Percentiles rank a stretch among this genome's conserved stretches.
These are phyloP conservation scores for Tachuris rubrigastra DNA, from an alignment of 2,113 vertebrate genomes.

Conservation along the genomic window DNA sequence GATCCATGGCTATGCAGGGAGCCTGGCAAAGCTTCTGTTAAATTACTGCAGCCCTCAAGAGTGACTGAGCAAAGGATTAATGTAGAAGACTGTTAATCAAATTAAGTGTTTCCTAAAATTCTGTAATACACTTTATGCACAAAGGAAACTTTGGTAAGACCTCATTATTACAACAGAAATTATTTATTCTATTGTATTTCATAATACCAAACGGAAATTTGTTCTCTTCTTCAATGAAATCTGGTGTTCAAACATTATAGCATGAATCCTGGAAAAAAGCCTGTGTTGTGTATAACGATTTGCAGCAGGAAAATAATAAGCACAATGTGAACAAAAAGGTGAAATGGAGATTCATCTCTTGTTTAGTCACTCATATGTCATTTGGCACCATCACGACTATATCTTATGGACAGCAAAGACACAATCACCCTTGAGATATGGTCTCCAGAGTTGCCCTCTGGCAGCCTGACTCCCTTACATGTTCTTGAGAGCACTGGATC, in stretches of 20 bases:
- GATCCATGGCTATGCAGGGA: constrained; percentile 40
- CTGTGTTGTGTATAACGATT: background rate
- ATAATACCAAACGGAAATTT: constrained; percentile 25
- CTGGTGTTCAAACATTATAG: background rate
- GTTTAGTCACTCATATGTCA: background rate
- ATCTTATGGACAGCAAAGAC: background rate
- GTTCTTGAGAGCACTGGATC: background rate
- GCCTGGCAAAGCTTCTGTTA: constrained; percentile 57
- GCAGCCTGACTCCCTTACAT: background rate
- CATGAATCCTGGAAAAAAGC: background rate
- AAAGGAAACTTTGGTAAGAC: constrained; percentile 58
- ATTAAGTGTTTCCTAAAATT: constrained; percentile 70
- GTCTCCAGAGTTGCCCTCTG: background rate
- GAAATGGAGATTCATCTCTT: background rate
- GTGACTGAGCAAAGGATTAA: constrained; percentile 58
- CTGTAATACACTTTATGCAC: constrained; percentile 61
- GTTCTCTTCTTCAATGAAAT: background rate
- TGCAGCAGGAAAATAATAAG: background rate
- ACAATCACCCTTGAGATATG: background rate
- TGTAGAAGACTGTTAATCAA: constrained; percentile 60
- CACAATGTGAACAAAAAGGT: background rate
- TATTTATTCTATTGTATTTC: constrained; percentile 39
- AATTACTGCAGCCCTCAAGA: constrained; percentile 66
- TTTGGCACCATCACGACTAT: background rate
- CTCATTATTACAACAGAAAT: constrained; percentile 38